Base-by-base conservation (phyloP, 37 sponge, comb jelly and placozoan genomes). In the Eunapius fragilis region DNA sequence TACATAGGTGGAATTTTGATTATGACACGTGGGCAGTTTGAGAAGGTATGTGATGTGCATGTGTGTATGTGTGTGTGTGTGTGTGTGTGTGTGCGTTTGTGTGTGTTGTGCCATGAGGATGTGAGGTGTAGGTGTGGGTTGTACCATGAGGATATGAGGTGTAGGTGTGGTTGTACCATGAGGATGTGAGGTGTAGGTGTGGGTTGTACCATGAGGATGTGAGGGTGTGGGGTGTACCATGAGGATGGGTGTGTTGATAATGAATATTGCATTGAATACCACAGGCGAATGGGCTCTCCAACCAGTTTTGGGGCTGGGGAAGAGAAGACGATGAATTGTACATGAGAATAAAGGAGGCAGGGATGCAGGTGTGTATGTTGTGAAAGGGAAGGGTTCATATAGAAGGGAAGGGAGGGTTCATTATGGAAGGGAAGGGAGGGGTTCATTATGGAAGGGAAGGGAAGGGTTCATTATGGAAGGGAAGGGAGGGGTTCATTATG, bases 261-360 rank as follows among this genome's bases (percentile, higher is more conserved):
- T 82, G 38, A 30, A 2, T 34, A 22, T 69, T 49, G 11, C 33
- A 2, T 0, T 33, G 73, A 22, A 26, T 33, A 1, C 41, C 50
- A 25, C 73, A 96, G 97, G 88, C 89, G 0, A 95, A 95, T 67
- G 98, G 98, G 17, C 82, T 97, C 27, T 91, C 98, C 22, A 97
- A 93, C 49, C 50, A 91, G 71, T 97, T 95, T 67, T 97, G 98
- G 98, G 98, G 98, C 1, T 97, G 98, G 98, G 98, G 98, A 0
- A 73, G 98, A 68, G 98, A 97, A 67, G 98, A 97, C 67, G 98
- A 97, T 77, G 98, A 97, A 73, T 70, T 97, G n/a, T 93, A 95
- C 48, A 50, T 89, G 25, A 83, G 98, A 73, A 91, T 97, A 83
- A 91, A 67, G 58, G 96, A 97, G 68, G 92, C 88, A 34, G 89